Evolutionary conservation across 1,140 invertebrate species (phyloP).

Genomic region (Aphidius ervi): DNA sequence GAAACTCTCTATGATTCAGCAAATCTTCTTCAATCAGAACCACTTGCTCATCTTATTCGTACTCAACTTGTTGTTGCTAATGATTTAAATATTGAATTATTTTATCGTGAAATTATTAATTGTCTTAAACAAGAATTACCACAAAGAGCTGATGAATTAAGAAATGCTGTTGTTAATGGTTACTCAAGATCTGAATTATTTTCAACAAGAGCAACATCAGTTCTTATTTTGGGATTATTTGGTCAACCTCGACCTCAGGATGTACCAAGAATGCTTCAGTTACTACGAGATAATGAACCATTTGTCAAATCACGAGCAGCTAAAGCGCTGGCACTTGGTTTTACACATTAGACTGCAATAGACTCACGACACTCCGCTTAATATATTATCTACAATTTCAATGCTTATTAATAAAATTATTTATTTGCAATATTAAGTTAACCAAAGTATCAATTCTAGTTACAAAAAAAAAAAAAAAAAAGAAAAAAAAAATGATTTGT

Average conservation of each 20-base stretch:
- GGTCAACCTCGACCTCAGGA: constrained; percentile 40
- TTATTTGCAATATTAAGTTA: too few relatives aligned
- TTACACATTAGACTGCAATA: constrained; percentile 26
- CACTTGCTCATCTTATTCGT: constrained; percentile 29
- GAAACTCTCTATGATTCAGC: constrained; percentile 35
- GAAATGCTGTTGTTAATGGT: constrained; percentile 42
- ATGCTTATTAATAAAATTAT: too few relatives aligned
- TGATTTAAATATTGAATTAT: constrained; percentile 34
- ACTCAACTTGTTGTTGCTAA: constrained; percentile 29
- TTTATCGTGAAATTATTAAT: constrained; percentile 34
- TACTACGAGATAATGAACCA: constrained; percentile 58
- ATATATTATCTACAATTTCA: too few relatives aligned
- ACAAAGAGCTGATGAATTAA: constrained; percentile 40
- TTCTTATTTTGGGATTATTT: constrained; percentile 42
- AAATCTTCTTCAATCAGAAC: constrained; percentile 31
- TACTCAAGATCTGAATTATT: constrained; percentile 44
- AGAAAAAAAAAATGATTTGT: too few relatives aligned
- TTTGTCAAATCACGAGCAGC: constrained; percentile 59
- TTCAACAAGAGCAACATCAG: constrained; percentile 38
- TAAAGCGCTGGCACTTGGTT: constrained; percentile 53
- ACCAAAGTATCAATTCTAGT: too few relatives aligned
- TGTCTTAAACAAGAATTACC: constrained; percentile 39
- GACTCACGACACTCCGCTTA: too few relatives aligned
- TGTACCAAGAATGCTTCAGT: constrained; percentile 56
- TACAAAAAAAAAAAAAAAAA: too few relatives aligned